These are phyloP conservation scores for Heliconius hermathena DNA, from an alignment of 1,140 invertebrate genomes.

Conservation along the genomic window DNA sequence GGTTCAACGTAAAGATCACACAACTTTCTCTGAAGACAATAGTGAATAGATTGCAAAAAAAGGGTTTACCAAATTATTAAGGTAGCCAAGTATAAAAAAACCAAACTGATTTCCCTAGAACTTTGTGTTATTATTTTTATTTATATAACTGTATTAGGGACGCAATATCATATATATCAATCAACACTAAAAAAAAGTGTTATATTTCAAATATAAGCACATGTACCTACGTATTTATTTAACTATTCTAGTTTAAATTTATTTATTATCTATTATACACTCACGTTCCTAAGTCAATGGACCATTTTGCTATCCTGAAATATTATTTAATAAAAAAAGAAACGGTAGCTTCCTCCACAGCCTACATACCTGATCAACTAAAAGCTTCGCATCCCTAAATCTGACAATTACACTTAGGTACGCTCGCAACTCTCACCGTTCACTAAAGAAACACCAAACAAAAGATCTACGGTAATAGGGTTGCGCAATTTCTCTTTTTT, in stretches of 20 bases:
- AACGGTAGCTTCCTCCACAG: not conserved
- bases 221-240: not conserved
- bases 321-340: not conserved
- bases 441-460: constrained; percentile 60
- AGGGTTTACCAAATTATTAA: constrained; percentile 41
- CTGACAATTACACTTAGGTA: constrained; percentile 27
- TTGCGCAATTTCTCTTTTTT: constrained; percentile 74
- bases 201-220: not conserved
- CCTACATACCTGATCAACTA: constrained; percentile 17
- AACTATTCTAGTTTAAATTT: not conserved
- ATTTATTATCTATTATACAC: not conserved
- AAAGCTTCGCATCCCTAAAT: constrained; percentile 23
- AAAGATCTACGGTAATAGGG: constrained; percentile 70
- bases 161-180: too few relatives aligned
- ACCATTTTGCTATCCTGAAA: not conserved
- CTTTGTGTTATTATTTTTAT: not conserved
- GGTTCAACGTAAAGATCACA: constrained; percentile 61
- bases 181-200: too few relatives aligned
- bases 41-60: constrained; percentile 23
- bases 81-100: constrained; percentile 25
- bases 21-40: constrained; percentile 71
- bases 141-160: too few relatives aligned
- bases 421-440: constrained; percentile 62
- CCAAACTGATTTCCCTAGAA: not conserved
- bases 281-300: not conserved